Conservation (phyloP, 2,888 invertebrate species). For the Bellardia pandia region DNA sequence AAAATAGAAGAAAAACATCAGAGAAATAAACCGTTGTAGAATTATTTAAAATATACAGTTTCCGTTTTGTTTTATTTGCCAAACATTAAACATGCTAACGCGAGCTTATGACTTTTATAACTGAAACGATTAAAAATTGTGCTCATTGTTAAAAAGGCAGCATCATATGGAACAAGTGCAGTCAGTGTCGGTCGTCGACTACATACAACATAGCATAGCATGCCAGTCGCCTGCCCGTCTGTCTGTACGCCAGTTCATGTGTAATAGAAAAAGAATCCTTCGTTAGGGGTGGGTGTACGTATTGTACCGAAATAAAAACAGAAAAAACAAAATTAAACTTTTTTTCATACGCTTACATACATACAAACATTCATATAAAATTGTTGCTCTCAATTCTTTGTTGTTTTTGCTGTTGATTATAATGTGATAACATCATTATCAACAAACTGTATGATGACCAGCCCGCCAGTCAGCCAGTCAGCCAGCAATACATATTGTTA, state of each 20-base stretch:
- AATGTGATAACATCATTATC: conserved; percentile 69
- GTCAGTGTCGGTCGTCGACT: conserved; percentile 30
- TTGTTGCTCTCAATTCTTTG: conserved; percentile 66
- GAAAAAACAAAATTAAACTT: conserved; percentile 13
- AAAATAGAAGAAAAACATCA: not conserved
- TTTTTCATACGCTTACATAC: conserved; percentile 27
- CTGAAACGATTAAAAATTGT: conserved; percentile 73
- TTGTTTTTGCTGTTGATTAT: conserved; percentile 48
- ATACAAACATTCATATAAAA: conserved; percentile 37
- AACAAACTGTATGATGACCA: conserved; percentile 56
- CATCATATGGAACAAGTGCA: conserved; percentile 66
- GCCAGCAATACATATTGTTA: conserved; percentile 43
- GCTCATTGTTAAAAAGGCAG: conserved; percentile 66
- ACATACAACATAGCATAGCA: not conserved
- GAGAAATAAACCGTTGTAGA: conserved; percentile 1
- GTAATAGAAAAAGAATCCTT: conserved; percentile 26
- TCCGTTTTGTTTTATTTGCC: conserved; percentile 48
- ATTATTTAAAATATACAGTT: not conserved
- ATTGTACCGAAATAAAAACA: conserved; percentile 35
- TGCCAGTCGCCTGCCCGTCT: conserved; percentile 6
- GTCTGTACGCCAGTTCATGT: not conserved
- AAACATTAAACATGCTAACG: conserved; percentile 69
- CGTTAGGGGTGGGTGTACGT: conserved; percentile 60
- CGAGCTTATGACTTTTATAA: conserved; percentile 69
- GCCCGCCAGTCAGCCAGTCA: conserved; percentile 3